phyloP scores from a whole-genome alignment of 2,113 vertebrate genomes.

The Austrofundulus limnaeus region DNA sequence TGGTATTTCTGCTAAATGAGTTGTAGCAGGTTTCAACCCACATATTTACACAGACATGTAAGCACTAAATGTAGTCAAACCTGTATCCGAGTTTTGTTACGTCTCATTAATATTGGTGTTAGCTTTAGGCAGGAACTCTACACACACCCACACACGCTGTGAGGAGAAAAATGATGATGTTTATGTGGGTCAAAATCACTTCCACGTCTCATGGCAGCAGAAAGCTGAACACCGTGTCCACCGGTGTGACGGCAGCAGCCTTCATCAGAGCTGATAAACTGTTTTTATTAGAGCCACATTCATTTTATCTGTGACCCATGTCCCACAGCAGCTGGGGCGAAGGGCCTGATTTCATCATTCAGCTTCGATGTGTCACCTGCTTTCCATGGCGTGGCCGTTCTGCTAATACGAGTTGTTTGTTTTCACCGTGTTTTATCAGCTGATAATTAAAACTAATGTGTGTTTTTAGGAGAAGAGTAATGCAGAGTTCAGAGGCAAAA shows the following conservation, averaged over 20 bases:
- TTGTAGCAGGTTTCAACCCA: background rate
- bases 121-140: background rate
- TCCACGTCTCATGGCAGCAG: background rate
- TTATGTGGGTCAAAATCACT: background rate
- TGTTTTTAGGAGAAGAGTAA: slow-evolving; percentile 79
- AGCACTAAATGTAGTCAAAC: background rate
- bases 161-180: background rate
- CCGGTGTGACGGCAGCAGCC: background rate
- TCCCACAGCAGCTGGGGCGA: slow-evolving; percentile 6
- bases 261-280: slow-evolving; percentile 3
- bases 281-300: slow-evolving; percentile 27
- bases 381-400: slow-evolving; percentile 14
- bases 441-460: slow-evolving; percentile 37
- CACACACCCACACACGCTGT: background rate
- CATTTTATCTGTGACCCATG: background rate
- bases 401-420: slow-evolving; percentile 26
- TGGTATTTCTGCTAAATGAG: background rate
- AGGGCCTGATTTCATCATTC: slow-evolving; percentile 28
- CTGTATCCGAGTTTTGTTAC: background rate
- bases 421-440: slow-evolving; percentile 20
- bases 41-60: background rate
- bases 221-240: background rate
- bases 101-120: background rate
- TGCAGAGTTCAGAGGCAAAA: slow-evolving; percentile 69
- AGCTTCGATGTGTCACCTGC: background rate